Percentiles rank a stretch among this genome's conserved stretches.
Evolutionary conservation across 2,797 vertebrate genomes (phyloP).

Genomic region (Hemibagrus guttatus): DNA sequence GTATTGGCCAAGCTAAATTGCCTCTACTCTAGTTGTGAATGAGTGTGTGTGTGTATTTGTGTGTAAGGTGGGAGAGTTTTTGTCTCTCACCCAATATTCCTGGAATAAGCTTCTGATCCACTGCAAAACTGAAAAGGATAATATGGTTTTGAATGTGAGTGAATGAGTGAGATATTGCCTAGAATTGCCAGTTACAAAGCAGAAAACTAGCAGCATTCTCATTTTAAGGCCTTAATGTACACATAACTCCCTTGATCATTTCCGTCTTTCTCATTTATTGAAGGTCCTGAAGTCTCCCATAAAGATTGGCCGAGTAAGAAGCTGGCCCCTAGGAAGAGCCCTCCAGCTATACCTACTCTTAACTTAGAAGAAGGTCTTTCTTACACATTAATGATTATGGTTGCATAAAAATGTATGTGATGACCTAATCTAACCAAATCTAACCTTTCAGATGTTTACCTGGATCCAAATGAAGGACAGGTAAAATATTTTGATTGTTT

Average conservation of each 20-base stretch:
- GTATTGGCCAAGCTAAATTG: background rate
- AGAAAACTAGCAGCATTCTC: background rate
- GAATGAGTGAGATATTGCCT: background rate
- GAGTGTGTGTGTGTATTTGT: background rate
- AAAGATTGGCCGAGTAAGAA: constrained; percentile 72
- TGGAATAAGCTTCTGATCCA: background rate
- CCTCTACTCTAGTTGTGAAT: background rate
- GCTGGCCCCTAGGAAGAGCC: constrained; percentile 36
- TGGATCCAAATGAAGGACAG: constrained; percentile 77
- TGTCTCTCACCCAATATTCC: too few species aligned
- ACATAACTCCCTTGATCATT: background rate
- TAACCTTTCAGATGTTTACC: constrained; percentile 74
- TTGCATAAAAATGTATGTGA: background rate
- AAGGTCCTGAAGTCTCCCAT: constrained; percentile 74
- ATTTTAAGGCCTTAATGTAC: background rate
- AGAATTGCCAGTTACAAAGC: background rate
- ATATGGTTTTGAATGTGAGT: background rate
- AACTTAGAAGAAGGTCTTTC: constrained; percentile 67
- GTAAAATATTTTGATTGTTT: constrained; percentile 54
- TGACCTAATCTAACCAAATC: background rate
- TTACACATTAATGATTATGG: background rate
- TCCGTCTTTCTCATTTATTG: background rate
- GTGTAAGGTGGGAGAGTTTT: background rate
- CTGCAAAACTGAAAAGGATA: background rate
- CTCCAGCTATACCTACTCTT: constrained; percentile 32